These are phyloP conservation scores for Pollachius pollachius DNA, from an alignment of 2,113 vertebrate species.

Conservation along the genomic window DNA sequence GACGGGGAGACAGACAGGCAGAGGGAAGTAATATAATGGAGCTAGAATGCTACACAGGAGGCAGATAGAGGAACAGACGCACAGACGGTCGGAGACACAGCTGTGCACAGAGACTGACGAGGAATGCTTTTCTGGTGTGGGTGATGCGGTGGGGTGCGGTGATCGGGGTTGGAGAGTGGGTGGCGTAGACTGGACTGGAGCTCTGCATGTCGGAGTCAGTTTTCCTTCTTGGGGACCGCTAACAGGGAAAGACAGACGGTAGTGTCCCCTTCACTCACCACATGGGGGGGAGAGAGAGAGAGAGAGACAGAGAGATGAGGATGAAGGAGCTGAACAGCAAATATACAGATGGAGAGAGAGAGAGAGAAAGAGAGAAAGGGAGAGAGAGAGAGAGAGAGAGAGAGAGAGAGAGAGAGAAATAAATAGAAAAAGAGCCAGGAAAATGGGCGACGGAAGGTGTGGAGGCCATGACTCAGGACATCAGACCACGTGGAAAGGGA, in stretches of 20 bases:
- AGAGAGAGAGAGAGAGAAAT: slow-evolving; percentile 3
- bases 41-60: slow-evolving; percentile 1
- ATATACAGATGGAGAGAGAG: slow-evolving; percentile 31
- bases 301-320: slow-evolving; percentile 10
- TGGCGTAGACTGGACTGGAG: slow-evolving; percentile 21
- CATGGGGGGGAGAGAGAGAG: background rate
- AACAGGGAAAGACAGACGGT: slow-evolving; percentile 37
- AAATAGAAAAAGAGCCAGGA: slow-evolving; percentile 36
- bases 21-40: slow-evolving; percentile 23
- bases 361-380: slow-evolving; percentile 9
- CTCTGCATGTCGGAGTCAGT: slow-evolving; percentile 24
- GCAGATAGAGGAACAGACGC: background rate
- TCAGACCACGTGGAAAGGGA: slow-evolving; percentile 74
- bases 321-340: too few species aligned
- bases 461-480: slow-evolving; percentile 79
- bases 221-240: slow-evolving; percentile 46
- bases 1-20: slow-evolving; percentile 32
- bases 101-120: background rate
- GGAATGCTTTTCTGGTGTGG: slow-evolving; percentile 1
- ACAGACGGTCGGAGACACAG: background rate
- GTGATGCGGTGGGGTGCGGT: slow-evolving; percentile 28
- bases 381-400: background rate
- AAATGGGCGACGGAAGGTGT: slow-evolving; percentile 31
- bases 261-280: slow-evolving; percentile 33
- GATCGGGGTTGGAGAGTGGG: slow-evolving; percentile 55